These are phyloP conservation scores for Oscheius sp. DNA, from an alignment of 2,888 invertebrate genomes.

Conservation along the genomic window DNA sequence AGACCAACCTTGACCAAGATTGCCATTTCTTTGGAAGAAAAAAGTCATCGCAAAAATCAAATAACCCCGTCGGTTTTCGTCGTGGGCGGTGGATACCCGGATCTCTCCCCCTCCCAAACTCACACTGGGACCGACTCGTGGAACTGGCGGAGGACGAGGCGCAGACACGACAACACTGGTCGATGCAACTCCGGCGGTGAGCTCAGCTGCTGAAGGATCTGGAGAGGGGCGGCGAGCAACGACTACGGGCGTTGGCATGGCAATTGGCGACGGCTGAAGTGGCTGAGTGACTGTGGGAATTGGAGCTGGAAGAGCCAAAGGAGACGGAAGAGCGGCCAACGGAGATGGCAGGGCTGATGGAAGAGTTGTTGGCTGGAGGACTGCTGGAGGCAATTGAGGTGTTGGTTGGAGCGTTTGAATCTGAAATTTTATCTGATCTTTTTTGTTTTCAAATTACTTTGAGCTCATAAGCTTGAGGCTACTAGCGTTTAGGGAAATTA, in stretches of 20 bases:
- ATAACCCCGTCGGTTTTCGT: too few species aligned
- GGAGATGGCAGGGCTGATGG: neutral
- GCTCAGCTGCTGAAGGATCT: neutral
- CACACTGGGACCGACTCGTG: too few species aligned
- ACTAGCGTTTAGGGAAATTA: too few species aligned
- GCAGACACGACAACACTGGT: too few species aligned
- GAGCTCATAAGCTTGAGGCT: too few species aligned
- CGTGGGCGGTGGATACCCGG: too few species aligned
- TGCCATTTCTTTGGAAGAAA: too few species aligned
- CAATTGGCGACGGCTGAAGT: neutral
- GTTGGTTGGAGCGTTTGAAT: neutral
- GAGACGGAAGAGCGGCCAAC: constrained; percentile 3
- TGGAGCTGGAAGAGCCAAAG: neutral
- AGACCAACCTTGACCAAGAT: too few species aligned
- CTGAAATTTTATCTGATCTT: neutral
- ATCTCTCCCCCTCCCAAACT: too few species aligned
- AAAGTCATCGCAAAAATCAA: too few species aligned
- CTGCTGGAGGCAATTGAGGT: neutral
- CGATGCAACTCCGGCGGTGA: too few species aligned
- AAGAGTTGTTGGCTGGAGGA: neutral
- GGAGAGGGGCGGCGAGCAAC: neutral
- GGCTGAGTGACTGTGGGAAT: neutral
- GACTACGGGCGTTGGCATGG: neutral
- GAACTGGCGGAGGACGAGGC: too few species aligned
- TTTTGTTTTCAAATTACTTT: neutral